Percentiles rank a stretch among this genome's conserved stretches.
Conservation (phyloP, 1,140 invertebrate genomes). For the Linepithema humile region DNA sequence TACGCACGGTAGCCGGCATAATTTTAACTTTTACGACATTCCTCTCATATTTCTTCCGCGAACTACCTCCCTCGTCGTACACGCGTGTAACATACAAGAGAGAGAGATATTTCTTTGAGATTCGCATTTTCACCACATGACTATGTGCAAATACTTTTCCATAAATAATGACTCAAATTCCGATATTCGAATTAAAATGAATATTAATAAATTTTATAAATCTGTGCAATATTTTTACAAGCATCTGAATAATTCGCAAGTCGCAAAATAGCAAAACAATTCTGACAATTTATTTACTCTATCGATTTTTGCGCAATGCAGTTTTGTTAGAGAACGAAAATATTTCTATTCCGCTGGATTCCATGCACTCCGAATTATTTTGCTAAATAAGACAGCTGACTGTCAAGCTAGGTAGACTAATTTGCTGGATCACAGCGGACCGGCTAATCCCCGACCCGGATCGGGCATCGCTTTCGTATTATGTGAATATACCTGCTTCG, state of each 20-base stretch:
- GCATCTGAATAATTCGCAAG: background rate
- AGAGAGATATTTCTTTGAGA: conserved; percentile 37
- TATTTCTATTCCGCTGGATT: background rate
- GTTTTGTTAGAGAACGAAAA: too few species aligned
- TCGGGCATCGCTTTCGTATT: conserved; percentile 63
- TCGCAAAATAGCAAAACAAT: background rate
- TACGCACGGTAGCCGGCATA: conserved; percentile 31
- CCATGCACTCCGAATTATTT: background rate
- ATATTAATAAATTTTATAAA: background rate
- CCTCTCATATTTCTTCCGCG: background rate
- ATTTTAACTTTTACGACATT: conserved; percentile 64
- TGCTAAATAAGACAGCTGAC: conserved; percentile 32
- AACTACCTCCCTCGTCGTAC: background rate
- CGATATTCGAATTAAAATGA: background rate
- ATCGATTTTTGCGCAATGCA: background rate
- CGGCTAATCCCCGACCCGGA: conserved; percentile 66
- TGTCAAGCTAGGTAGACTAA: conserved; percentile 49
- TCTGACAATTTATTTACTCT: too few species aligned
- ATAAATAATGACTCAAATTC: too few species aligned
- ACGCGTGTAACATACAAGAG: background rate
- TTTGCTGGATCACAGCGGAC: conserved; percentile 68
- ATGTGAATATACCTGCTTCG: conserved; percentile 62
- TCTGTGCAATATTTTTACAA: background rate
- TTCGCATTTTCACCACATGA: background rate
- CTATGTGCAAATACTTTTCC: too few species aligned